phyloP scores from a whole-genome alignment of 2,797 vertebrate species.

The Sebastes matsubarae region DNA sequence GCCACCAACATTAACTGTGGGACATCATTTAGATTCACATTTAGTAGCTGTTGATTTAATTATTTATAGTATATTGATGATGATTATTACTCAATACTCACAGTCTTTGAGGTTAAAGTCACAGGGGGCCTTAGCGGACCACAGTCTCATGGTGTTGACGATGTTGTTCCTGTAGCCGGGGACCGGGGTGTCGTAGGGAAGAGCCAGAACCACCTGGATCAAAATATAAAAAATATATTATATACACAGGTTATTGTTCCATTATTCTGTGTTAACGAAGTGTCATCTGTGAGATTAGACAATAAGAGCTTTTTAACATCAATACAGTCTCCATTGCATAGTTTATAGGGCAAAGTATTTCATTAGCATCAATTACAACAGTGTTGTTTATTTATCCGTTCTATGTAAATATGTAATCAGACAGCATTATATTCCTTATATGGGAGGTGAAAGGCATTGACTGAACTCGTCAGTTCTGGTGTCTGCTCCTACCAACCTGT shows the following conservation, averaged over 20 bases:
- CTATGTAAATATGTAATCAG: background rate
- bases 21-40: background rate
- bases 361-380: background rate
- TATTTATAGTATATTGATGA: background rate
- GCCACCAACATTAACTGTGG: constrained; percentile 89
- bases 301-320: too few species aligned
- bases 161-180: constrained; percentile 93
- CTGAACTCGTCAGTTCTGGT: background rate
- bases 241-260: background rate
- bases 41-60: background rate
- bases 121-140: constrained; percentile 93
- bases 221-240: too few species aligned
- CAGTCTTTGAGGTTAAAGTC: constrained; percentile 96
- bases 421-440: background rate
- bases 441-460: background rate
- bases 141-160: constrained; percentile 94
- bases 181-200: constrained; percentile 92
- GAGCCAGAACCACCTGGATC: constrained; percentile 87
- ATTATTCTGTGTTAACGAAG: background rate
- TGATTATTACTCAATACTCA: constrained; percentile 63
- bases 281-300: background rate
- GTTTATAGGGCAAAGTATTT: background rate
- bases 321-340: background rate
- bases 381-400: background rate
- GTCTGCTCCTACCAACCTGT: constrained; percentile 76